Evolutionary conservation across 53 echinoderm and acorn worm genomes (phyloP).

Genomic region (Paelopatides confundens): DNA sequence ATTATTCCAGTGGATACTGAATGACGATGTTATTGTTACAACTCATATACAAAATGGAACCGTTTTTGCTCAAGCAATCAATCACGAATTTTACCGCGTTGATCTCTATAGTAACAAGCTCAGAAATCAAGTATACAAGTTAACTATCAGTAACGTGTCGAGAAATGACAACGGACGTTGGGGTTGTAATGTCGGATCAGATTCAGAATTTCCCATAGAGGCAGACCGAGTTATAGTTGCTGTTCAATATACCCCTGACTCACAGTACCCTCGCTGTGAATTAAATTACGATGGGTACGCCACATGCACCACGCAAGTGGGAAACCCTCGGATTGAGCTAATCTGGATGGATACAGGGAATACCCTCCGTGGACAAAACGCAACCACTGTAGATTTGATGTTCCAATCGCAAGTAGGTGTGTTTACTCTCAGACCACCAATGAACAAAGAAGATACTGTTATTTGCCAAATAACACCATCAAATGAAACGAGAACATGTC

Average conservation of each 20-base stretch:
- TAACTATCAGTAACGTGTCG: neutral
- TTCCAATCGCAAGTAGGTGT: neutral
- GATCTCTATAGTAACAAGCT: neutral
- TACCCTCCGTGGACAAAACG: neutral
- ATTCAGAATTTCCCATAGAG: neutral
- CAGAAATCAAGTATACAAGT: neutral
- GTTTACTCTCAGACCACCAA: neutral
- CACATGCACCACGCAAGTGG: neutral
- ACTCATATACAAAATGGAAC: neutral
- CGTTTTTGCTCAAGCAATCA: neutral
- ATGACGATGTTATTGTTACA: neutral
- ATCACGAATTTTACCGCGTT: neutral
- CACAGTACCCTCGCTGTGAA: neutral
- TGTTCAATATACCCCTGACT: neutral
- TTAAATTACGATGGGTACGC: neutral
- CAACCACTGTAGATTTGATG: neutral
- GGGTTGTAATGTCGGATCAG: neutral
- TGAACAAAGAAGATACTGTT: neutral
- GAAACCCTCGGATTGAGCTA: neutral
- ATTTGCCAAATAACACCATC: neutral
- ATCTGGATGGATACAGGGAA: neutral
- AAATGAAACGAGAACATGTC: neutral
- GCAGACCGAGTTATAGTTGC: neutral
- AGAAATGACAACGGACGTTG: neutral
- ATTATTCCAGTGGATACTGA: neutral